These are phyloP conservation scores for Agonopterix arenella DNA, from an alignment of 2,888 invertebrate species.

Conservation along the genomic window DNA sequence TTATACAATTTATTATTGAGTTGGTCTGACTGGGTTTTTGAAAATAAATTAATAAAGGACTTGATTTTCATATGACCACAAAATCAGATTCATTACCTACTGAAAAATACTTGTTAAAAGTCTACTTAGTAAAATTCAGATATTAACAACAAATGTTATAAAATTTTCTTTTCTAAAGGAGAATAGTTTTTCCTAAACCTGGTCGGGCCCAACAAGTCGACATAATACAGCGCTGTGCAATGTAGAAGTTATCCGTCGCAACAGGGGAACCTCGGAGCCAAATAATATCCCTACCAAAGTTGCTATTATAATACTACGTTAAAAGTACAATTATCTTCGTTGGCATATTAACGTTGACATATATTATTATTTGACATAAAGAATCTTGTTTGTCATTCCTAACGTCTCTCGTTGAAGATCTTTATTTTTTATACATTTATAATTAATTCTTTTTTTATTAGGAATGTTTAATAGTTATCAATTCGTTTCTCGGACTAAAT, in stretches of 20 bases:
- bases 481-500: conserved; percentile 62
- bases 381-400: conserved; percentile 58
- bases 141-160: too few relatives aligned
- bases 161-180: too few relatives aligned
- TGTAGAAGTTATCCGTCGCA: background rate
- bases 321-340: conserved; percentile 19
- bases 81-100: too few relatives aligned
- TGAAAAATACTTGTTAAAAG: too few relatives aligned
- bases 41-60: too few relatives aligned
- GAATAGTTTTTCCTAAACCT: too few relatives aligned
- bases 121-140: too few relatives aligned
- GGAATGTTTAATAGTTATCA: conserved; percentile 42
- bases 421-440: conserved; percentile 74
- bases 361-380: conserved; percentile 13
- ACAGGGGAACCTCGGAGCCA: conserved; percentile 18
- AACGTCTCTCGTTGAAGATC: conserved; percentile 64
- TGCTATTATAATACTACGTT: conserved; percentile 20
- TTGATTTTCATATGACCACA: too few relatives aligned
- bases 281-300: conserved; percentile 46
- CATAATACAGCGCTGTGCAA: conserved; percentile 11
- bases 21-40: too few relatives aligned
- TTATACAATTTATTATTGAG: conserved; percentile 6
- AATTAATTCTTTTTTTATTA: conserved; percentile 33
- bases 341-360: conserved; percentile 5
- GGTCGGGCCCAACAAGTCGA: too few relatives aligned